These are phyloP conservation scores for Pluvianellus socialis DNA, from an alignment of 2,113 vertebrate genomes.

Conservation along the genomic window DNA sequence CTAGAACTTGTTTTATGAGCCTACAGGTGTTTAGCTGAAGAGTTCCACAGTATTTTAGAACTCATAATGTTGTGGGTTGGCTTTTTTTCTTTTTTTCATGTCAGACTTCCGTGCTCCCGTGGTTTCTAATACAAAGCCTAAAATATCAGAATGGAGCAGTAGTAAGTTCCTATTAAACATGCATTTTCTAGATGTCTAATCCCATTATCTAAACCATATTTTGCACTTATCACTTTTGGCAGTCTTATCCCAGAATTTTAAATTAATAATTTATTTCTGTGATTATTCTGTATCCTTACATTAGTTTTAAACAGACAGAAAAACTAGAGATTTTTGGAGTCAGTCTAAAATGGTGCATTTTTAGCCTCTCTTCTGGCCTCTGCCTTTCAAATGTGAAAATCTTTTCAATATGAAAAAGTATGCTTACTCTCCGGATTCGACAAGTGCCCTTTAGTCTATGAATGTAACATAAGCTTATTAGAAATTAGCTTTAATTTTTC, in stretches of 20 bases:
- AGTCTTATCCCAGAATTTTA: conserved; percentile 34
- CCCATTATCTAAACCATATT: conserved; percentile 15
- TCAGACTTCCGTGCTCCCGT: background rate
- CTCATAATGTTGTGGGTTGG: background rate
- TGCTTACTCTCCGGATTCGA: background rate
- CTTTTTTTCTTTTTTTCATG: background rate
- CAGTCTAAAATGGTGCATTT: conserved; percentile 24
- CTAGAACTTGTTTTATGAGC: background rate
- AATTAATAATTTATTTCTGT: conserved; percentile 60
- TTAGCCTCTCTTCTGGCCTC: conserved; percentile 2
- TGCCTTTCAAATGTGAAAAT: conserved; percentile 11
- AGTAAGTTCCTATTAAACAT: background rate
- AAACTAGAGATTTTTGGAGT: background rate
- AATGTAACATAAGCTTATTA: conserved; percentile 71
- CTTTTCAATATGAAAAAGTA: conserved; percentile 30
- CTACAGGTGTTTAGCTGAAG: background rate
- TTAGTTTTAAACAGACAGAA: conserved; percentile 24
- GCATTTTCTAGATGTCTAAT: conserved; percentile 45
- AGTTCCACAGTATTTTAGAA: background rate
- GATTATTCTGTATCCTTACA: conserved; percentile 49
- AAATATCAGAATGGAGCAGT: background rate
- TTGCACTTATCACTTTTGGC: conserved; percentile 46
- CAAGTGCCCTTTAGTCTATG: conserved; percentile 57
- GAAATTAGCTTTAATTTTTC: conserved; percentile 83
- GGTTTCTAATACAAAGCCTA: background rate